These are phyloP conservation scores for Nansenia antarctica DNA, from an alignment of 2,113 vertebrate genomes.

Conservation along the genomic window DNA sequence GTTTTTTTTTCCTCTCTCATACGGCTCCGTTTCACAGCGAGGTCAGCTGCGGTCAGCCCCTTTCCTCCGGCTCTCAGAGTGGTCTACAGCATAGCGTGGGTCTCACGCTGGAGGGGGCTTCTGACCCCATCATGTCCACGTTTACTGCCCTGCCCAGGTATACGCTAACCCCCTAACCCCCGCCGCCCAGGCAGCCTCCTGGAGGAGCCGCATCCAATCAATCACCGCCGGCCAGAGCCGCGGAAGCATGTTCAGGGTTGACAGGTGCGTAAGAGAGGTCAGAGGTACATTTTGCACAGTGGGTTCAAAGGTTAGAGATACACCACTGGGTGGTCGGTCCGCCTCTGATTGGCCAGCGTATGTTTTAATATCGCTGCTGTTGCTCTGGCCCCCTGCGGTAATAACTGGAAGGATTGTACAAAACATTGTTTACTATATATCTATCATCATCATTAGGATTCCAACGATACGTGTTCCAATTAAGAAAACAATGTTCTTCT, in stretches of 20 bases:
- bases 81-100: background rate
- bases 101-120: background rate
- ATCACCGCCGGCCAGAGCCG: slow-evolving; percentile 28
- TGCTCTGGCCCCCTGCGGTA: background rate
- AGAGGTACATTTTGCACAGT: slow-evolving; percentile 15
- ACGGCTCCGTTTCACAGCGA: background rate
- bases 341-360: background rate
- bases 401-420: background rate
- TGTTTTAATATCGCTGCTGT: background rate
- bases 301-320: slow-evolving; percentile 27
- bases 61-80: background rate
- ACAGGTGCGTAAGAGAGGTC: slow-evolving; percentile 44
- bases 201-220: slow-evolving; percentile 44
- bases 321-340: slow-evolving; percentile 29
- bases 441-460: background rate
- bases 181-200: slow-evolving; percentile 18
- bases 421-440: background rate
- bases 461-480: background rate
- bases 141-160: slow-evolving; percentile 41
- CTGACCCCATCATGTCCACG: slow-evolving; percentile 16
- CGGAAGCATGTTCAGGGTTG: slow-evolving; percentile 21
- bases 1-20: background rate
- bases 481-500: background rate
- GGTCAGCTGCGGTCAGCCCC: too few species aligned
- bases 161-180: slow-evolving; percentile 49